phyloP scores from a whole-genome alignment of 2,888 invertebrate species.

The Drosophila cracens region DNA sequence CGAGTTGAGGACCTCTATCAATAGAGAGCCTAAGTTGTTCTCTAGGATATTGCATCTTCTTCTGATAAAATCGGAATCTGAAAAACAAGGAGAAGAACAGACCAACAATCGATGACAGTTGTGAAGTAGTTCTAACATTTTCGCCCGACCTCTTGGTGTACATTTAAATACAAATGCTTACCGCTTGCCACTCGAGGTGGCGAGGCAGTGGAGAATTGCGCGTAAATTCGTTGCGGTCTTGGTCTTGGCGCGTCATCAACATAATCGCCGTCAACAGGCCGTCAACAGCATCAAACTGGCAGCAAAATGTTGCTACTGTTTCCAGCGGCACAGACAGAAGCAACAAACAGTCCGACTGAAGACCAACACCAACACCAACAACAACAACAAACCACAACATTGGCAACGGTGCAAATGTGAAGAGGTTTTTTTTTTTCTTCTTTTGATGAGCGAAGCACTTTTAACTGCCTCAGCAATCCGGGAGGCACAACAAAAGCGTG shows the following conservation, averaged over 20 bases:
- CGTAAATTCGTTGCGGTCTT: conserved; percentile 79
- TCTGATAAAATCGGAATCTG: neutral
- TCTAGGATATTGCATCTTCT: neutral
- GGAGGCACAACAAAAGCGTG: conserved; percentile 68
- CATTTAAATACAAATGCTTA: conserved; percentile 55
- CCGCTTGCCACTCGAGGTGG: conserved; percentile 60
- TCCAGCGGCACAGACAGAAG: conserved; percentile 41
- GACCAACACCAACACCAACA: conserved; percentile 32
- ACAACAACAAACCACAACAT: conserved; percentile 52
- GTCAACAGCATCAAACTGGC: conserved; percentile 79
- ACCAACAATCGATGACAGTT: neutral
- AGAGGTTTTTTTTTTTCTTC: conserved; percentile 56
- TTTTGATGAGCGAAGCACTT: conserved; percentile 69
- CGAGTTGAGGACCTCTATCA: neutral
- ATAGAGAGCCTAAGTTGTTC: too few species aligned
- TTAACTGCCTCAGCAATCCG: conserved; percentile 52
- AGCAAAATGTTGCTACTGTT: conserved; percentile 78
- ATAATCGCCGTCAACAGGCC: conserved; percentile 79
- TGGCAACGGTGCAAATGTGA: conserved; percentile 63
- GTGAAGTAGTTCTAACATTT: conserved; percentile 32
- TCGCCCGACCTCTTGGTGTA: conserved; percentile 28
- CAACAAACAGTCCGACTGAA: conserved; percentile 38
- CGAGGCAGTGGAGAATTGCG: conserved; percentile 71
- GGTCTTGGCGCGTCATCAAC: conserved; percentile 73
- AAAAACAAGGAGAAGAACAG: neutral